Evolutionary conservation across 2,797 vertebrate genomes (phyloP), one percentile per base, ranked within the genome.

Genomic region (Chelidonichthys spinosus): DNA sequence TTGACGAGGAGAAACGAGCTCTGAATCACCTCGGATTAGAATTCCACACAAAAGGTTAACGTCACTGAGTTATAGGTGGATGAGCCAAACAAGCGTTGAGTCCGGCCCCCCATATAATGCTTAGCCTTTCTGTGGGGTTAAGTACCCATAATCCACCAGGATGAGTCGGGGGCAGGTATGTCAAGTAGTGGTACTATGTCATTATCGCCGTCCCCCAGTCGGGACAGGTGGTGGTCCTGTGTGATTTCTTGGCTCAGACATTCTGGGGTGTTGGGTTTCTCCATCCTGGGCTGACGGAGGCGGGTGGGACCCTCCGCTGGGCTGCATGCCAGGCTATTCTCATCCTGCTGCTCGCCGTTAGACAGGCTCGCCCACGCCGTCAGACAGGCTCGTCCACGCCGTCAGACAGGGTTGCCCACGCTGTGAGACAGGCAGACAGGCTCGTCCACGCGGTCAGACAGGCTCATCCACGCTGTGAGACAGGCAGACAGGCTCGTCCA

Each of bases 321-420:
- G 86, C 86, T 75, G 70, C 69, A 79, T 87, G 87, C 82, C 89
- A 82, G 70, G 89, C 82, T 93, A 92, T 89, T 92, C 85, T 90
- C 82, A 89, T 87, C 70, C 80, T 44, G 56, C 59, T 36, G 71
- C 40, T 78, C 69, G 68, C 69, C 58, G 17, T 70, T 55, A 52
- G 40, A 68, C 76, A 71, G 47, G 47, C 56, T 79, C 43, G 14
- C 59, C 18, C 36, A 73, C 35, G 59, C n/a, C 50, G 13, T 44
- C 33, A 70, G 44, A 18, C 54, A 25, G 25, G 25, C 25, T 25
- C 25, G 2, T 25, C 25, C 1, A 25, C 25, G 25, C 25, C 2
- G 25, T 25, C 2, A 25, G 25, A 25, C 25, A 25, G 25, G 25
- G 1, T 25, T 2, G 25, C 2, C 25, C 25, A 25, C 25, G 25